Evolutionary conservation across 2,797 vertebrate genomes (phyloP), one percentile per base, ranked within the genome.

Genomic region (Oryzias dopingdopingensis): DNA sequence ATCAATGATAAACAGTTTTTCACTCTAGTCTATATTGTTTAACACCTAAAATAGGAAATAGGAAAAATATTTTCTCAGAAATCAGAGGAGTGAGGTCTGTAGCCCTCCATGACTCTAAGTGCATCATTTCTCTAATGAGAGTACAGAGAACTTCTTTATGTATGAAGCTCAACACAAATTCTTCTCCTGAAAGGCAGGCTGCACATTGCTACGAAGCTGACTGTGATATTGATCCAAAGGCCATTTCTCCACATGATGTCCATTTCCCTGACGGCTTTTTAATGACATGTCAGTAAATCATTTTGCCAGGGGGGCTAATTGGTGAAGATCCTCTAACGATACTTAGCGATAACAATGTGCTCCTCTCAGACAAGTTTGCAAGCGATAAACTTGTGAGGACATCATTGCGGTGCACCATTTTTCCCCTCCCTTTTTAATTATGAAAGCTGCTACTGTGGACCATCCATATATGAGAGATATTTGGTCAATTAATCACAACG

Each of bases 401-500:
- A 29, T 62, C 50, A 55, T 66, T 66, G 62, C 6, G 3, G 41
- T 12, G 29, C 13, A 47, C 54, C 23, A 32, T 37, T 5, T 20
- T 1, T 14, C 24, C 44, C 1, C 40, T 42, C 46, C 37, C 52
- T 64, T 56, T 61, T 43, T 43, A 79, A 69, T 50, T 49, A 45
- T 54, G 55, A 52, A 59, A 59, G 56, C 63, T 29, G 54, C 59
- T 72, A 76, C 56, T 60, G 67, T 52, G 59, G 68, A 83, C 71
- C 52, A 56, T 75, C 63, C 76, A 74, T 60, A 74, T 67, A 73
- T 56, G 66, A 72, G 59, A 76, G 68, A 75, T 74, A 78, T 84
- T 87, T 80, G 76, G 79, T 81, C 86, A 91, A 86, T 90, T 90
- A 88, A 91, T 91, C 88, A 88, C 81, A 81, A 72, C 79, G 76